phyloP scores from a whole-genome alignment of 1,140 invertebrate species.

The Wasmannia auropunctata region DNA sequence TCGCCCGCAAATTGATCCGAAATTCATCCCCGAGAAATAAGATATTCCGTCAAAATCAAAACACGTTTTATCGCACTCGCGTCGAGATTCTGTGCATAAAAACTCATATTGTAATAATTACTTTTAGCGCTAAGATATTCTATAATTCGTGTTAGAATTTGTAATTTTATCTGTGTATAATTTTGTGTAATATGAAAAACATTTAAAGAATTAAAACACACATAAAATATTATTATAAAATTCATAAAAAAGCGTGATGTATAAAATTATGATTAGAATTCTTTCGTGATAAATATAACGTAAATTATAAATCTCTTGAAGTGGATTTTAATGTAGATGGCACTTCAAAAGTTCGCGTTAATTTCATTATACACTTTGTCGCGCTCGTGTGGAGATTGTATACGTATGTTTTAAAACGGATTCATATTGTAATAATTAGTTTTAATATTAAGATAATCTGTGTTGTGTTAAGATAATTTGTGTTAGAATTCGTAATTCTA shows the following conservation, averaged over 20 bases:
- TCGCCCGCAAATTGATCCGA: not conserved
- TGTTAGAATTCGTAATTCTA: not conserved
- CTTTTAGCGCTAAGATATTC: not conserved
- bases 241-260: not conserved
- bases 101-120: not conserved
- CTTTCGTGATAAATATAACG: not conserved
- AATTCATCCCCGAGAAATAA: not conserved
- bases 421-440: not conserved
- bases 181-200: not conserved
- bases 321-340: not conserved
- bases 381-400: not conserved
- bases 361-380: not conserved
- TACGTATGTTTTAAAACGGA: too few relatives aligned
- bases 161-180: not conserved
- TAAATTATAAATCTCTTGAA: not conserved
- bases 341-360: not conserved
- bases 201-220: not conserved
- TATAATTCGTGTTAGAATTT: not conserved
- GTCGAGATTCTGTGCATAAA: not conserved
- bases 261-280: not conserved
- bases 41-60: not conserved
- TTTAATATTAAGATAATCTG: not conserved
- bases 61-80: not conserved
- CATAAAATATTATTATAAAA: not conserved
- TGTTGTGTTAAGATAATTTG: too few relatives aligned